Evolutionary conservation across 1,140 invertebrate species (phyloP).

Genomic region (Tetragonula clypearis): DNA sequence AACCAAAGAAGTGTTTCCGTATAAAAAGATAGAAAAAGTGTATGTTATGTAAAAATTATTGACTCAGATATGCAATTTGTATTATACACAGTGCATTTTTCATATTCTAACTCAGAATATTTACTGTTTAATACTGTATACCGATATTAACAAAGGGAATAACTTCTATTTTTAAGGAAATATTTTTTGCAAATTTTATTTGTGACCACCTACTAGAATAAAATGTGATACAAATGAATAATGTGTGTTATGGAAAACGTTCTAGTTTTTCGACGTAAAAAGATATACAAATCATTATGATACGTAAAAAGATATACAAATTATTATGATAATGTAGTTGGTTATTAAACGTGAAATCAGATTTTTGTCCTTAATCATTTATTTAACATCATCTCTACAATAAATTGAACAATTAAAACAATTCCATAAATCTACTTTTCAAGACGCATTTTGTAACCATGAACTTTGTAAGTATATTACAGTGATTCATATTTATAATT

Average conservation of each 20-base stretch:
- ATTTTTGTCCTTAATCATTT: conserved; percentile 62
- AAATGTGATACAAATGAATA: conserved; percentile 8
- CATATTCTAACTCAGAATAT: conserved; percentile 36
- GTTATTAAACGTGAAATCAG: conserved; percentile 35
- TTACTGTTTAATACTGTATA: conserved; percentile 61
- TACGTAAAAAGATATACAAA: conserved; percentile 14
- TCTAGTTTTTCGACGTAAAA: conserved; percentile 29
- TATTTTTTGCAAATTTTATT: conserved; percentile 53
- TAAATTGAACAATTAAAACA: conserved; percentile 61
- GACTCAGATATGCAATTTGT: conserved; percentile 51
- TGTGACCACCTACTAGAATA: conserved; percentile 30
- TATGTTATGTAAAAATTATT: conserved; percentile 93
- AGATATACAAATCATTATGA: background rate
- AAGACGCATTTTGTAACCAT: conserved; percentile 44
- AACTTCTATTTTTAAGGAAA: conserved; percentile 69
- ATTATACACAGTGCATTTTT: conserved; percentile 55
- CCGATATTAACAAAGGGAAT: conserved; percentile 59
- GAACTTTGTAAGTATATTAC: conserved; percentile 51
- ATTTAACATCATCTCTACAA: conserved; percentile 68
- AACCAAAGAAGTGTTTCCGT: conserved; percentile 93
- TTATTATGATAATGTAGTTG: conserved; percentile 30
- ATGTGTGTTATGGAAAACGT: conserved; percentile 22
- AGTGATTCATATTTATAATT: conserved; percentile 38
- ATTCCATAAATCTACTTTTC: conserved; percentile 61
- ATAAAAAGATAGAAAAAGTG: conserved; percentile 96